A percentile compares a stretch with the other conserved stretches of the same genome.
phyloP scores from a whole-genome alignment of 1,140 invertebrate species.

The Wasmannia auropunctata region DNA sequence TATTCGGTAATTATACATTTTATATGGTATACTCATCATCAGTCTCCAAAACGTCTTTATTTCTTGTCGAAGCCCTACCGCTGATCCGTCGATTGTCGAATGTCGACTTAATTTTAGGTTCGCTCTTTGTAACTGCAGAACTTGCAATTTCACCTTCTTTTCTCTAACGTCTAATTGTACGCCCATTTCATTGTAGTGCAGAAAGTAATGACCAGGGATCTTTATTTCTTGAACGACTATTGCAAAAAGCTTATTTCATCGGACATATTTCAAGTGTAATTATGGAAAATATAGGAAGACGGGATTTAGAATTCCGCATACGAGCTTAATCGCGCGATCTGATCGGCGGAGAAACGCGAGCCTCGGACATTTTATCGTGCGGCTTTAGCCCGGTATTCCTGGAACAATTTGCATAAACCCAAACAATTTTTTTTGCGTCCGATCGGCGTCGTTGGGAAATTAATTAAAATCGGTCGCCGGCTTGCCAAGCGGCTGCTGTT shows the following conservation, averaged over 20 bases:
- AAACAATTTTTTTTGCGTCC: slow-evolving; percentile 1
- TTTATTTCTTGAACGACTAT: not conserved
- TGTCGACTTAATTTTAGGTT: not conserved
- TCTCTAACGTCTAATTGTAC: not conserved
- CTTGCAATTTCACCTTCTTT: not conserved
- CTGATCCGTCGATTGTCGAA: not conserved
- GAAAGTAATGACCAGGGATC: not conserved
- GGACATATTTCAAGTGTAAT: not conserved
- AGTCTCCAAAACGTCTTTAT: not conserved
- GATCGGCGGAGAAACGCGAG: not conserved
- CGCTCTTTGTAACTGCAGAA: not conserved
- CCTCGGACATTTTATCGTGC: not conserved
- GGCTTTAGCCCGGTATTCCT: not conserved
- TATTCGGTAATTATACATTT: not conserved
- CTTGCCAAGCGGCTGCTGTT: not conserved
- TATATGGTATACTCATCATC: not conserved
- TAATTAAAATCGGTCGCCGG: slow-evolving; percentile 30
- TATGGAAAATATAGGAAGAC: not conserved
- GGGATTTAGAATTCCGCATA: not conserved
- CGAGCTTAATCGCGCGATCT: not conserved
- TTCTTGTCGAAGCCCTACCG: not conserved
- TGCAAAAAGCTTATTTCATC: not conserved
- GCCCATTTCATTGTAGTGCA: not conserved
- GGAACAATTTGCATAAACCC: not conserved
- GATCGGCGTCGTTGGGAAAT: not conserved